These are phyloP conservation scores for Crax fasciolata DNA, from an alignment of 2,797 vertebrate genomes.

Conservation along the genomic window DNA sequence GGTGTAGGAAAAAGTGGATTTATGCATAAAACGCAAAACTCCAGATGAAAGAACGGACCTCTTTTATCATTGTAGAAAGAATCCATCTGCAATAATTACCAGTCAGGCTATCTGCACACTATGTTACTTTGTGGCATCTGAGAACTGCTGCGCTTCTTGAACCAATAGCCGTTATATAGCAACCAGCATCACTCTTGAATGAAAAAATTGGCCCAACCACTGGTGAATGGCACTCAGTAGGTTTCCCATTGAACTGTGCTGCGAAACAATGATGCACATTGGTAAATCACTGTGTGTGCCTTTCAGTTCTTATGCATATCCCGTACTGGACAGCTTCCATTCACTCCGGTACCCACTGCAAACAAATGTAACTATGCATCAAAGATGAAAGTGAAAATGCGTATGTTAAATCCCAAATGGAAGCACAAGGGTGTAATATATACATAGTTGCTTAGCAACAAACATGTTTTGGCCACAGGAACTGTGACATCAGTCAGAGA, in stretches of 20 bases:
- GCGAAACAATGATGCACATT: conserved; percentile 70
- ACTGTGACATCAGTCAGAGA: conserved; percentile 70
- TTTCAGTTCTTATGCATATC: conserved; percentile 77
- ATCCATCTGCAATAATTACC: conserved; percentile 59
- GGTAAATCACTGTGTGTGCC: conserved; percentile 69
- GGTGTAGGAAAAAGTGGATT: conserved; percentile 38
- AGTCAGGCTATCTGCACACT: not conserved
- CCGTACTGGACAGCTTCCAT: conserved; percentile 77
- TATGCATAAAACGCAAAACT: conserved; percentile 40
- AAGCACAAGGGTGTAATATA: conserved; percentile 74
- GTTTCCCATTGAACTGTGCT: conserved; percentile 65
- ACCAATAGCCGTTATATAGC: conserved; percentile 34
- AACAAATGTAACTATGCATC: conserved; percentile 77
- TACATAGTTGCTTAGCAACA: conserved; percentile 83
- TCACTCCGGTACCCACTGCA: conserved; percentile 74
- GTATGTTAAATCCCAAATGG: conserved; percentile 78
- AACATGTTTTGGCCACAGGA: conserved; percentile 77
- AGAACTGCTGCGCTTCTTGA: conserved; percentile 62
- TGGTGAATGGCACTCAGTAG: conserved; percentile 72
- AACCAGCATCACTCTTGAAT: conserved; percentile 59
- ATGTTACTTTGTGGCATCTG: conserved; percentile 43
- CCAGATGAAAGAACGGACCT: not conserved
- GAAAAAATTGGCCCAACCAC: conserved; percentile 68
- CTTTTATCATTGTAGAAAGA: not conserved
- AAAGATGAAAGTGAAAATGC: conserved; percentile 80